Evolutionary conservation across 2,888 invertebrate species (phyloP).

Genomic region (Harpalus rubripes): DNA sequence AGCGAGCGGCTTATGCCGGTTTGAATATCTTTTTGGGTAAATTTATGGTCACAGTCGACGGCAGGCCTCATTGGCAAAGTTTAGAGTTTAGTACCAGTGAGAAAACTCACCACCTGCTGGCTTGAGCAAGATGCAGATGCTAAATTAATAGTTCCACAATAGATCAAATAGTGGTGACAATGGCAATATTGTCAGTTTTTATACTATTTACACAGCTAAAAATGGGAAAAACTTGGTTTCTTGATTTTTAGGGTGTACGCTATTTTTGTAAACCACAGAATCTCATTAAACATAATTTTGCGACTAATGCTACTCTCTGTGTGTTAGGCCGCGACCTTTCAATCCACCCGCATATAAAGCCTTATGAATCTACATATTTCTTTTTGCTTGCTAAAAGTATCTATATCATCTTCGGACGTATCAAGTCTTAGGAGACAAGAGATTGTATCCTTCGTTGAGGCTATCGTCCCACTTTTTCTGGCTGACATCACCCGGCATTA

Average conservation of each 20-base stretch:
- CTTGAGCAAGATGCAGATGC: neutral
- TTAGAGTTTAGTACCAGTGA: neutral
- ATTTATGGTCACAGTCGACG: conserved; percentile 11
- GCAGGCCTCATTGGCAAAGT: neutral
- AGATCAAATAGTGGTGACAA: too few relatives aligned
- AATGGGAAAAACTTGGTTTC: too few relatives aligned
- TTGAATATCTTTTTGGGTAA: conserved; percentile 44
- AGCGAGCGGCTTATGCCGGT: conserved; percentile 17
- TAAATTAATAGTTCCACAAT: too few relatives aligned
- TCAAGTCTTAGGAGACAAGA: conserved; percentile 2
- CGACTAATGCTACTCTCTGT: too few relatives aligned
- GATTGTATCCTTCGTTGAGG: conserved; percentile 18
- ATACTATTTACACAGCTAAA: too few relatives aligned
- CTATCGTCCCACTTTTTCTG: conserved; percentile 5
- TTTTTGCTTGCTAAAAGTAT: neutral
- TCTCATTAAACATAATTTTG: too few relatives aligned
- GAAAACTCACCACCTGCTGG: neutral
- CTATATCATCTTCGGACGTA: neutral
- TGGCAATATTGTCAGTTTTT: too few relatives aligned
- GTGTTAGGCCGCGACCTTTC: too few relatives aligned
- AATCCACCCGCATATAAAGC: too few relatives aligned
- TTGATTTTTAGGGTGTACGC: too few relatives aligned
- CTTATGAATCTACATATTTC: too few relatives aligned
- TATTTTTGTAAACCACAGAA: too few relatives aligned
- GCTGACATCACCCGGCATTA: conserved; percentile 26